Evolutionary conservation across 2,797 vertebrate genomes (phyloP).

Genomic region (Threskiornis aethiopicus): DNA sequence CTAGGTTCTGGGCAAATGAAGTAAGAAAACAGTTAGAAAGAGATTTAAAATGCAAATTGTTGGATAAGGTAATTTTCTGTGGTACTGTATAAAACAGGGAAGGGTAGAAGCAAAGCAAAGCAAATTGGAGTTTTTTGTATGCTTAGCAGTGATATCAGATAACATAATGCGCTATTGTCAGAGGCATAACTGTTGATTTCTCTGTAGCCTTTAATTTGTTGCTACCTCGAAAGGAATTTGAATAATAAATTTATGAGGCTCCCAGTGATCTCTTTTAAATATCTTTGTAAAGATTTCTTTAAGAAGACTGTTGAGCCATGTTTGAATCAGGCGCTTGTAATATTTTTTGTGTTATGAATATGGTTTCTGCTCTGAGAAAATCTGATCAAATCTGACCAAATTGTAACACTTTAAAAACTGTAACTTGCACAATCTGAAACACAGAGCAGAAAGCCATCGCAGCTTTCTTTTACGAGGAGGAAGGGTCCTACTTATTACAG

Average conservation of each 20-base stretch:
- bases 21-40: neutral
- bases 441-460: neutral
- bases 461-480: rapidly evolving
- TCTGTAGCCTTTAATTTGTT: neutral
- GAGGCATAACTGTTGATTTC: neutral
- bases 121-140: neutral
- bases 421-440: neutral
- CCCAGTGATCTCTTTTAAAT: neutral
- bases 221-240: neutral
- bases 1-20: constrained; percentile 26
- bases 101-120: neutral
- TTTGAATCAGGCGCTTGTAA: neutral
- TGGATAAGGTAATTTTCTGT: neutral
- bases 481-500: neutral
- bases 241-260: neutral
- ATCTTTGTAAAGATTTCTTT: neutral
- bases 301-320: neutral
- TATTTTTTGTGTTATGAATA: neutral
- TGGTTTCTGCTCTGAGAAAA: neutral
- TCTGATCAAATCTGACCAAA: neutral
- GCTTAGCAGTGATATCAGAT: neutral
- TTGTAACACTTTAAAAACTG: neutral
- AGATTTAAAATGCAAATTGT: constrained; percentile 7
- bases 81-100: neutral
- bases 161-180: neutral